A percentile compares a stretch with the other conserved stretches of the same genome.
Conservation (phyloP, 2,113 vertebrate species). For the Nerophis lumbriciformis region DNA sequence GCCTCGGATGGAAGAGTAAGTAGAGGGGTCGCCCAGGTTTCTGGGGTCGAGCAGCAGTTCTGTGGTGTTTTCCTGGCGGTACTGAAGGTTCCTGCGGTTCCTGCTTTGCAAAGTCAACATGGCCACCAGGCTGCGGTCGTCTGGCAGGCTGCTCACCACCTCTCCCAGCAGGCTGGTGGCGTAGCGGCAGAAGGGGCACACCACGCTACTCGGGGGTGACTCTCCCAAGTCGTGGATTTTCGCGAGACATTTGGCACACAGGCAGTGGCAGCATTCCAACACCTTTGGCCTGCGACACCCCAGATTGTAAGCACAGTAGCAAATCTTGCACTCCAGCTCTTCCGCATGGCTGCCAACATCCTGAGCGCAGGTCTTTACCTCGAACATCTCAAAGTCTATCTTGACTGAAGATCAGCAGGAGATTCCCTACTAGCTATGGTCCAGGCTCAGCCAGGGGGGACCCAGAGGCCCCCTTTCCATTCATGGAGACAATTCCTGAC, state of each 20-base stretch:
- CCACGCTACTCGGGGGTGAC: slow-evolving; percentile 77
- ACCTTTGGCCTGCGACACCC: slow-evolving; percentile 83
- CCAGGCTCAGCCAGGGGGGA: slow-evolving; percentile 13
- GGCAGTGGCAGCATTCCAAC: slow-evolving; percentile 85
- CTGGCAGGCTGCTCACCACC: slow-evolving; percentile 79
- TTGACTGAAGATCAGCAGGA: slow-evolving; percentile 13
- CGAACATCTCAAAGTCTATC: slow-evolving; percentile 55
- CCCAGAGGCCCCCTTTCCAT: slow-evolving; percentile 10
- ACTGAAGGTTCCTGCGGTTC: slow-evolving; percentile 76
- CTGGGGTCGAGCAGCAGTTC: slow-evolving; percentile 86
- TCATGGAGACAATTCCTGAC: slow-evolving; percentile 14
- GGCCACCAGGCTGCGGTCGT: slow-evolving; percentile 84
- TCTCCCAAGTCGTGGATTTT: slow-evolving; percentile 90
- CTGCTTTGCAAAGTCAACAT: slow-evolving; percentile 76
- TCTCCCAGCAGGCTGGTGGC: slow-evolving; percentile 79
- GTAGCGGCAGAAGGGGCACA: slow-evolving; percentile 91
- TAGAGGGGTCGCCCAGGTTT: slow-evolving; percentile 63
- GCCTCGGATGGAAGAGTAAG: slow-evolving; percentile 60
- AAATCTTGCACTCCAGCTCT: slow-evolving; percentile 96
- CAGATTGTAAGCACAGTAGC: slow-evolving; percentile 86
- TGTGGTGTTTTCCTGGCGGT: slow-evolving; percentile 73
- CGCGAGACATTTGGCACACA: slow-evolving; percentile 88
- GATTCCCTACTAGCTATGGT: slow-evolving; percentile 5
- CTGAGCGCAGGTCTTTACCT: slow-evolving; percentile 23
- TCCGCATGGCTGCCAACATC: slow-evolving; percentile 61